Evolutionary conservation across 1,140 invertebrate species (phyloP), one percentile per base, ranked within the genome.

Genomic region (Vanessa atalanta): DNA sequence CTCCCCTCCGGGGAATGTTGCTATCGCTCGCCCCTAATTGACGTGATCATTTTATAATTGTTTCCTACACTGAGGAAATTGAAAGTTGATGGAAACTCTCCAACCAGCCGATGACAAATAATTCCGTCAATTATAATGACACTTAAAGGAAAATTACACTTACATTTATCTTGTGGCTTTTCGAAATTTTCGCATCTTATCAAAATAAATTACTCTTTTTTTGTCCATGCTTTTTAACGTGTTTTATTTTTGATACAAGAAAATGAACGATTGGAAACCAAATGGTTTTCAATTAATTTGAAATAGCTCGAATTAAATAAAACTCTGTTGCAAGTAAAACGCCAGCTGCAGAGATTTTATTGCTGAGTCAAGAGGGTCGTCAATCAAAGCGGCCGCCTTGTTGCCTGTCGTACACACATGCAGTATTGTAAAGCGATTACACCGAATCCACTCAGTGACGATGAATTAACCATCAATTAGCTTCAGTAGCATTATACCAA

Each of bases 31-130:
- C 20, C n/a, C 31, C 16, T 68, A 68, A 55, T 68, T 68, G 51
- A 68, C 55, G 26, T 51, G 31, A 61, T 61, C 57, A 37, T 61
- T 61, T 61, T 61, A 61, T 61, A 61, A 61, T 61, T 61, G 57
- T 61, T 61, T 61, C 57, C 57, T 61, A 31, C 7, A 5, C 43
- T 9, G 57, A 61, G 57, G 31, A 37, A 61, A 61, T 61, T 61
- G 57, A 61, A 61, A 61, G 26, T 61, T 61, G 26, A 61, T 61
- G 5, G 57, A 61, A 57, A 57, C 16, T 57, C 9, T 57, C 20
- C 12, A 26, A 57, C 20, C 20, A 23, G 12, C 12, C 9, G 37
- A 43, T 43, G 37, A 11, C n/a, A 16, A 53, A 20, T 53, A n/a
- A 53, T 53, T 53, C n/a, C n/a, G 7, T 20, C 3, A 53, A 53